Evolutionary conservation across 2,113 vertebrate species (phyloP), one percentile per base, ranked within the genome.

Genomic region (Maccullochella peelii): DNA sequence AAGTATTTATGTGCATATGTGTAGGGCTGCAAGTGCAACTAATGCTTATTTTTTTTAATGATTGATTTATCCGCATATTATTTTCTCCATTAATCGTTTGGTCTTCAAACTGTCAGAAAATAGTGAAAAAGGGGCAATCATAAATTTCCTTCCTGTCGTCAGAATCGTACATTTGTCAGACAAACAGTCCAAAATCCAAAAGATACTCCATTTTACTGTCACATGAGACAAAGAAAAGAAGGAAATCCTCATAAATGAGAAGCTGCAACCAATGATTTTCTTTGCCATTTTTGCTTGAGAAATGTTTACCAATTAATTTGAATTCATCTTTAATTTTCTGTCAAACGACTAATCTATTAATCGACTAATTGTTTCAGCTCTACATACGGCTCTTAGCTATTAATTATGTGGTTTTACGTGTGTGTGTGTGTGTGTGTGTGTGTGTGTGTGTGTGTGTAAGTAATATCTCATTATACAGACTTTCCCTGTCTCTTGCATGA

Each of bases 381-480:
- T 25, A 14, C 38, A 25, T 2, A 16, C 1, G 14, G 14, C n/a
- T 27, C 65, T 18, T 10, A 2, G 27, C 20, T 23, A 2, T 50
- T 49, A n/a, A 71, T 21, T 38, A 54, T 10, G 68, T 52, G 47
- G 30, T 54, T 55, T 38, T 55, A 55, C 23, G 6, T 63, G 6
- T 11, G 21, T 23, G 18, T 18, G 15, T 49, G 16, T 33, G 15
- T 33, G 61, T 63, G 36, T 40, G 36, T 66, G 23, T 42, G 20
- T 23, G 21, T n/a, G 30, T 54, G 49, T 40, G 47, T 44, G 20
- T 80, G 54, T 38, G 67, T 50, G n/a, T 79, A 76, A 84, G 80
- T 77, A 80, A 82, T 18, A 20, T 21, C 52, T 80, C 70, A 52
- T 77, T 81, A 62, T 33, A 14, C n/a, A 69, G 55, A 49, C 6